These are phyloP conservation scores for Bimastos eiseni DNA, from an alignment of 2,888 invertebrate genomes.

Conservation along the genomic window DNA sequence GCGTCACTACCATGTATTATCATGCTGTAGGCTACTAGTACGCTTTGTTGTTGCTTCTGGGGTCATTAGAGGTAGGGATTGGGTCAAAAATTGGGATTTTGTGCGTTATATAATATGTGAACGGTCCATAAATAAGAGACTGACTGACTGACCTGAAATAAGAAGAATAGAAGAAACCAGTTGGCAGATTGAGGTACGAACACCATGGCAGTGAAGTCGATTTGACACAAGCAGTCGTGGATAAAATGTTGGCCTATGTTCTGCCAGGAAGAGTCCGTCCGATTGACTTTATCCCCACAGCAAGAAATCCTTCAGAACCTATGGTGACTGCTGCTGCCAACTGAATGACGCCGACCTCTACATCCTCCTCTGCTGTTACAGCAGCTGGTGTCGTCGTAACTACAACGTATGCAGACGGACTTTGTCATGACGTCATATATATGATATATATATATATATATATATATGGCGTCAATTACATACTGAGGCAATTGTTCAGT, in stretches of 20 bases:
- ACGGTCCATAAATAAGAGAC: neutral
- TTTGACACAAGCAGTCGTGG: neutral
- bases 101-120: neutral
- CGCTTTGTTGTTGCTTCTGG: no score
- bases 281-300: neutral
- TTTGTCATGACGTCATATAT: neutral
- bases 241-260: neutral
- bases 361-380: neutral
- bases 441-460: no score
- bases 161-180: constrained; percentile 13
- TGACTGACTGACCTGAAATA: neutral
- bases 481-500: neutral
- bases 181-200: neutral
- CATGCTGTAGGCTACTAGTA: no score
- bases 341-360: neutral
- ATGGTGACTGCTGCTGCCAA: neutral
- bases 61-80: no score
- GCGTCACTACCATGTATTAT: no score
- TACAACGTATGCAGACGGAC: neutral
- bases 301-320: neutral
- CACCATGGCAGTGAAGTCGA: neutral
- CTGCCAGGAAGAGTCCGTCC: neutral
- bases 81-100: no score
- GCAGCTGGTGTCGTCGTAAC: neutral
- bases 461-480: neutral